Percentiles rank a stretch among this genome's conserved stretches.
Conservation (phyloP, 2,888 invertebrate species). For the Alentia gelatinosa region DNA sequence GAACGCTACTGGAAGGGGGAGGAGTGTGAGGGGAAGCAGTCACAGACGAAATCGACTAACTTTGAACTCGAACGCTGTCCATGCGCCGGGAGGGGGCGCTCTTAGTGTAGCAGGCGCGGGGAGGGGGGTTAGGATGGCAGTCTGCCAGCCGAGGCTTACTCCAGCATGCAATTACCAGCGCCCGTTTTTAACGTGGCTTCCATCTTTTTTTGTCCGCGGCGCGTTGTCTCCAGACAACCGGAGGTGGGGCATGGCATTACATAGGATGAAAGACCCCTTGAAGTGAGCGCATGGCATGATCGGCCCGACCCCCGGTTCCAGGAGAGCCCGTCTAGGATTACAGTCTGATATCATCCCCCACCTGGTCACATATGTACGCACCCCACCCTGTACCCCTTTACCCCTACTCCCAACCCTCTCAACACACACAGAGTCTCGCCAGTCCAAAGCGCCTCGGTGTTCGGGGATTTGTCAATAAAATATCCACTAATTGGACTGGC, state of each 20-base stretch:
- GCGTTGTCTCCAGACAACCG: not conserved
- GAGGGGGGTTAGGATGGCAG: not conserved
- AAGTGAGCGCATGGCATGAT: slow-evolving; percentile 18
- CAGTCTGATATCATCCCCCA: not conserved
- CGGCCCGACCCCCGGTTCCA: not conserved
- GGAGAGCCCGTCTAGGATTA: not conserved
- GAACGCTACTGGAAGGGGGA: not conserved
- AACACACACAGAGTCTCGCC: not conserved
- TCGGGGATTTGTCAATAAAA: slow-evolving; percentile 5
- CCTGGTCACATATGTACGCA: not conserved
- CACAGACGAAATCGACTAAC: not conserved
- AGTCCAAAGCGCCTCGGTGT: too few relatives aligned
- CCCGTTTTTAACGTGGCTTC: not conserved
- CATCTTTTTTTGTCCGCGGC: not conserved
- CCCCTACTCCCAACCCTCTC: not conserved
- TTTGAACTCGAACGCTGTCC: not conserved
- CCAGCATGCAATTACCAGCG: slow-evolving; percentile 24
- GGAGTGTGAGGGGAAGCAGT: not conserved
- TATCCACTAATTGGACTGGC: slow-evolving; percentile 28
- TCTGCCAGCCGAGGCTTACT: not conserved
- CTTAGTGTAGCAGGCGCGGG: not conserved
- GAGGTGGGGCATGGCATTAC: slow-evolving; percentile 19
- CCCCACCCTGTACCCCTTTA: not conserved
- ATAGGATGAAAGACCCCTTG: slow-evolving; percentile 41
- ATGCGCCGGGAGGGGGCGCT: not conserved